Evolutionary conservation across 2,888 invertebrate genomes (phyloP).

Genomic region (Scaptomyza polygonia): DNA sequence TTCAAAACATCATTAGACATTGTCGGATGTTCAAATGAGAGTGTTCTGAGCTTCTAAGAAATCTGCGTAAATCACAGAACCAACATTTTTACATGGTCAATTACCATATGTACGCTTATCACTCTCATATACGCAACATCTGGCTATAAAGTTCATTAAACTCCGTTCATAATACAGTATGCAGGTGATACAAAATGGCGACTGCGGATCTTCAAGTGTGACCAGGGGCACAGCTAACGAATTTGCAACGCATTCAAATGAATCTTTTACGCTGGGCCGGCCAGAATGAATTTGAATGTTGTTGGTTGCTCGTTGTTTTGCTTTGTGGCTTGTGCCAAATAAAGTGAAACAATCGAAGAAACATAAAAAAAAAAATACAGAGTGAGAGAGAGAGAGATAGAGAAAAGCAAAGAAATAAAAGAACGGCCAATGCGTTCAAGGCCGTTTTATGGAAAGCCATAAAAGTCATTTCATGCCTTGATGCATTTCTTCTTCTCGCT

Average conservation of each 20-base stretch:
- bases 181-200: constrained; percentile 28
- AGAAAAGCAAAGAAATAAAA: constrained; percentile 8
- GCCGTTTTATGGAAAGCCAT: constrained; percentile 80
- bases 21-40: background rate
- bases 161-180: background rate
- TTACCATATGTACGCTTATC: constrained; percentile 23
- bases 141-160: constrained; percentile 33
- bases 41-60: background rate
- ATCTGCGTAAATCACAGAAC: background rate
- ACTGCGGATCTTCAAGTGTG: constrained; percentile 16
- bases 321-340: constrained; percentile 44
- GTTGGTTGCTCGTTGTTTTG: constrained; percentile 9
- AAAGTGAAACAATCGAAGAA: constrained; percentile 23
- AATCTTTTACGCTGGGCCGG: constrained; percentile 26
- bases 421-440: constrained; percentile 68
- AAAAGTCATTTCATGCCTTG: constrained; percentile 80
- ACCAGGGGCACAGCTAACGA: constrained; percentile 21
- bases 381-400: background rate
- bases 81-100: constrained; percentile 12
- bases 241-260: constrained; percentile 39
- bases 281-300: constrained; percentile 16
- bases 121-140: constrained; percentile 7
- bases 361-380: constrained; percentile 11
- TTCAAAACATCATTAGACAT: constrained; percentile 1
- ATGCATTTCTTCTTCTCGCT: constrained; percentile 77